Base-by-base conservation (phyloP, 1,140 invertebrate genomes). In the Diachasma alloeum region DNA sequence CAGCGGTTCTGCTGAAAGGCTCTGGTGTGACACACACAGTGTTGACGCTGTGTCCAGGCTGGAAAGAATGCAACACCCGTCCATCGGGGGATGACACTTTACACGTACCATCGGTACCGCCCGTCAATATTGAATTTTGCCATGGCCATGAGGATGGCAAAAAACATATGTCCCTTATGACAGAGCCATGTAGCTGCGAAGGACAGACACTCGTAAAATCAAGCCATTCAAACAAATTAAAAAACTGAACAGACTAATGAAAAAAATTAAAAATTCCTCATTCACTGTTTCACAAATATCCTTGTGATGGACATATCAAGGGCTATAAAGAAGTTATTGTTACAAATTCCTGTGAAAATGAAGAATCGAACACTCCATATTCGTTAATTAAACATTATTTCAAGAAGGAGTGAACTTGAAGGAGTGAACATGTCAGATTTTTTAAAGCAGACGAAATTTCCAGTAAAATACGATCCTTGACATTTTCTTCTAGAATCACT, bases 71-170 rank as follows among this genome's bases (percentile, higher is more conserved):
- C 17, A 91, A 75, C 13, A 88, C 82, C 70, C 87, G 82, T 5
- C 90, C 90, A 82, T 91, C 90, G 46, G 90, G 79, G 9, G 89
- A 89, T 36, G 86, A 88, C 2, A 90, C 84, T 84, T 91, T 91
- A 77, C 87, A 90, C 5, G 89, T 87, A 8, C 91, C 91, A 81
- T 91, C 90, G 63, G 78, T 78, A 31, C 87, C 86, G 22, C 87
- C 85, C 6, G 88, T 89, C 11, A 91, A 48, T 46, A 91, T 82
- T 6, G 87, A 85, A 78, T 86, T 87, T 73, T 89, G 85, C 89
- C 90, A 91, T 17, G 90, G 90, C 91, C 91, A 91, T 15, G 89
- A 89, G 22, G 86, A 83, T 72, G 89, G 85, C 70, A 91, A 81
- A 81, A 90, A 91, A 71, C 84, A 87, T 46, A 91, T 86, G 79